Percentiles rank a stretch among this genome's conserved stretches.
These are phyloP conservation scores for Hydropsyche betteni DNA, from an alignment of 2,888 invertebrate species.

Conservation along the genomic window DNA sequence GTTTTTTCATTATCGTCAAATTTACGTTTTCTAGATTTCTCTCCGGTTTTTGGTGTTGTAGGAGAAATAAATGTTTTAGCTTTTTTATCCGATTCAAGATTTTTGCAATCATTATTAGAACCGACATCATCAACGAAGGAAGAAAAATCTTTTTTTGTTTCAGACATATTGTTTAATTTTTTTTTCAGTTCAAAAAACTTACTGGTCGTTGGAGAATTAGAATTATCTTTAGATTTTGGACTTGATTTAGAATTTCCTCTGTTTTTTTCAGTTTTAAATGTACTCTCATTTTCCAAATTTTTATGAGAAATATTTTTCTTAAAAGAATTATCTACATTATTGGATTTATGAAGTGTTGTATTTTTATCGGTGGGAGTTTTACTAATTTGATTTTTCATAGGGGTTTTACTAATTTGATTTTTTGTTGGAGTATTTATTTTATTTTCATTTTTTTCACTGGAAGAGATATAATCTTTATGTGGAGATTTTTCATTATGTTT, in stretches of 20 bases:
- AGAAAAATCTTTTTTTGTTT: slow-evolving; percentile 44
- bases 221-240: background rate
- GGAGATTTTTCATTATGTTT: slow-evolving; percentile 14
- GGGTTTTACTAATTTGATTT: background rate
- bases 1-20: slow-evolving; percentile 29
- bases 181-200: background rate
- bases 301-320: background rate
- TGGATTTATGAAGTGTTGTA: background rate
- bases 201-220: background rate
- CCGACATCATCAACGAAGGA: slow-evolving; percentile 9
- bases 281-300: background rate
- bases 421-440: slow-evolving; percentile 19
- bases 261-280: background rate
- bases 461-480: slow-evolving; percentile 1
- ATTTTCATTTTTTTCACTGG: no score
- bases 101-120: background rate
- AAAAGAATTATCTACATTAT: background rate
- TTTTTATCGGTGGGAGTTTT: no score
- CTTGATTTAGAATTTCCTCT: background rate
- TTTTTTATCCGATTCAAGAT: background rate
- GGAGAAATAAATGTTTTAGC: background rate
- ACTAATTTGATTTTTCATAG: no score
- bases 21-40: slow-evolving; percentile 47
- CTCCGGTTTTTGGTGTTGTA: slow-evolving; percentile 14
- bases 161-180: slow-evolving; percentile 5